Conservation (phyloP, 2,797 vertebrate genomes). For the Psittacula echo region DNA sequence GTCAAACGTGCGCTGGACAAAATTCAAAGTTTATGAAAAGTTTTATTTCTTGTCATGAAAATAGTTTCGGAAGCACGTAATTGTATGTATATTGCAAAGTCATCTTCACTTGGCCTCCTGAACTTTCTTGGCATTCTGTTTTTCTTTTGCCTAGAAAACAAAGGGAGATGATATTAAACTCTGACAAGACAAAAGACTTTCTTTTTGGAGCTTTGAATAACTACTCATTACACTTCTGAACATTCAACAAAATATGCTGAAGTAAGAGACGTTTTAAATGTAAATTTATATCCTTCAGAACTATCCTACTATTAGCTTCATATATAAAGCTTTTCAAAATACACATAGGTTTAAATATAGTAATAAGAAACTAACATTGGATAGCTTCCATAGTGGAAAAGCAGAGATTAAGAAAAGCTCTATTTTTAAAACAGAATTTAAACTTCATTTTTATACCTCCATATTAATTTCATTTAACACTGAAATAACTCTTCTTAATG, state of each 20-base stretch:
- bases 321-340: not conserved
- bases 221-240: not conserved
- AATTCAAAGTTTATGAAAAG: conserved; percentile 65
- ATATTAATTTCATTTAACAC: not conserved
- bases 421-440: not conserved
- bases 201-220: not conserved
- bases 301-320: not conserved
- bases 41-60: conserved; percentile 72
- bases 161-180: conserved; percentile 20
- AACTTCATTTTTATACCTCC: not conserved
- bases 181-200: not conserved
- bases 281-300: not conserved
- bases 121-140: conserved; percentile 95
- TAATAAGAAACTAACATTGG: not conserved
- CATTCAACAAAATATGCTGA: not conserved
- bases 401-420: not conserved
- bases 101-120: conserved; percentile 92
- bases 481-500: not conserved
- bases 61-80: conserved; percentile 66
- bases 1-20: conserved; percentile 74
- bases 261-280: not conserved
- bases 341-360: not conserved
- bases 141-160: conserved; percentile 92
- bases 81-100: conserved; percentile 10
- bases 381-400: not conserved